Conservation (phyloP, 2,113 vertebrate species). For the Perognathus longimembris region DNA sequence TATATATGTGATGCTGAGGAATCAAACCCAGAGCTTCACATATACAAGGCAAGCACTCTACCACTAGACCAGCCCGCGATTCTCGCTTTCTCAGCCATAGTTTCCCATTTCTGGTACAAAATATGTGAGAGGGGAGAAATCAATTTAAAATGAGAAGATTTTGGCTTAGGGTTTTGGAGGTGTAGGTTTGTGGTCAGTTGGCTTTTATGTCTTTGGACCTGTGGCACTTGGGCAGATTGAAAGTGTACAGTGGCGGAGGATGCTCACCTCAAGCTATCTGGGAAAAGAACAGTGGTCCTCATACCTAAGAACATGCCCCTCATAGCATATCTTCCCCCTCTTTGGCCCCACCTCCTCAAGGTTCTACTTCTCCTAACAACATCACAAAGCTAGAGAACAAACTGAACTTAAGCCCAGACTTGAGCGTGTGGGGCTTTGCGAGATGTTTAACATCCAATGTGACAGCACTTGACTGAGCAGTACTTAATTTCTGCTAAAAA, state of each 20-base stretch:
- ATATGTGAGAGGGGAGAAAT: neutral
- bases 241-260: too few relatives aligned
- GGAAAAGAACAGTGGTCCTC: too few relatives aligned
- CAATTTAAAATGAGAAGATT: neutral
- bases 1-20: too few relatives aligned
- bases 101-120: neutral
- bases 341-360: neutral
- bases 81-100: too few relatives aligned
- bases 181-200: neutral
- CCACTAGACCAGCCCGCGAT: too few relatives aligned
- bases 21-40: too few relatives aligned
- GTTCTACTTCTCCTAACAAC: neutral
- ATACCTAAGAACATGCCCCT: too few relatives aligned
- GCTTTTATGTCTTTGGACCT: neutral
- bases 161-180: neutral
- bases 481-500: neutral
- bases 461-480: neutral
- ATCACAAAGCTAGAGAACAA: neutral
- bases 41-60: too few relatives aligned
- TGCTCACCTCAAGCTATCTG: neutral
- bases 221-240: rapidly evolving
- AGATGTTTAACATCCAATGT: neutral
- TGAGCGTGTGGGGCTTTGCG: too few relatives aligned
- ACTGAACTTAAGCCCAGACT: too few relatives aligned
- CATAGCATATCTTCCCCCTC: neutral